Evolutionary conservation across 2,888 invertebrate genomes (phyloP).

Genomic region (Mycogona germanica): DNA sequence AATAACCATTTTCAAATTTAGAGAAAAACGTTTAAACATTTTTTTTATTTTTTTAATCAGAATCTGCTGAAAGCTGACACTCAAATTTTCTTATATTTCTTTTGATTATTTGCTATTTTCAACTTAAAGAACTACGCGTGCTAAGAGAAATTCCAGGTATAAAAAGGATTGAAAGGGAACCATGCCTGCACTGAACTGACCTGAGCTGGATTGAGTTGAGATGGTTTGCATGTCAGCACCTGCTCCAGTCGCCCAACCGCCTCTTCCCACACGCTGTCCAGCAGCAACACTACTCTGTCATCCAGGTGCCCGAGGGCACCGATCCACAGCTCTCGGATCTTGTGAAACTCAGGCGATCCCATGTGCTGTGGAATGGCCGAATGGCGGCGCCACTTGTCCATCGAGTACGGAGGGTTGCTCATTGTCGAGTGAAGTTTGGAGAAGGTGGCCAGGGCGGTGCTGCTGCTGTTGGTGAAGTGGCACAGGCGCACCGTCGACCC

Average conservation of each 20-base stretch:
- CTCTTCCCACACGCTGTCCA: conserved; percentile 11
- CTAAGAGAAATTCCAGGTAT: no score
- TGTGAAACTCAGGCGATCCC: conserved; percentile 8
- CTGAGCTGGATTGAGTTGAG: no score
- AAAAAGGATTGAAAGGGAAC: neutral
- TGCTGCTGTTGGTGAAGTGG: conserved; percentile 4
- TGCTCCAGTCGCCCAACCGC: neutral
- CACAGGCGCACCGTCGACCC: neutral
- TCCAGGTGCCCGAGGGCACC: neutral
- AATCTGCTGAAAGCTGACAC: neutral
- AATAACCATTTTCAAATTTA: no score
- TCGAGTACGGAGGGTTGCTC: conserved; percentile 8
- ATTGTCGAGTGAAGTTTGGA: neutral
- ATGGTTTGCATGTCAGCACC: neutral
- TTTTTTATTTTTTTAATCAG: no score
- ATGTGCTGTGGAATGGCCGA: neutral
- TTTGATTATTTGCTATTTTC: no score
- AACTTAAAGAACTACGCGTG: no score
- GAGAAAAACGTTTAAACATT: no score
- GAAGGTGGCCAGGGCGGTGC: conserved; percentile 4
- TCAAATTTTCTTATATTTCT: no score
- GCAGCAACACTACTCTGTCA: conserved; percentile 7
- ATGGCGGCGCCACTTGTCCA: neutral
- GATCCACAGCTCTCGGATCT: conserved; percentile 5
- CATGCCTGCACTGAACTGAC: no score